phyloP scores from a whole-genome alignment of 2,888 invertebrate genomes.

The Apamea monoglypha region DNA sequence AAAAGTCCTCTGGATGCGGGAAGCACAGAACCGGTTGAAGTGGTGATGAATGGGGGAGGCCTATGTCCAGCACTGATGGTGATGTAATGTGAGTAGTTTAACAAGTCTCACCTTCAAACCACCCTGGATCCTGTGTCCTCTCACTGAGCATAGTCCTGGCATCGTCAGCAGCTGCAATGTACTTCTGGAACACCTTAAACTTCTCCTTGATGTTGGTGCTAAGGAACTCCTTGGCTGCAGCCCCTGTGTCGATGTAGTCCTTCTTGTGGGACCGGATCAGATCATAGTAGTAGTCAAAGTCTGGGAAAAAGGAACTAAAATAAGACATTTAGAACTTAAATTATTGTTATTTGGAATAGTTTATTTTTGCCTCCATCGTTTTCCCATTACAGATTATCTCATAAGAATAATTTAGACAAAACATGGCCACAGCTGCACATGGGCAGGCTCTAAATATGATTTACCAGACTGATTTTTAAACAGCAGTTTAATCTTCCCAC shows the following conservation, averaged over 20 bases:
- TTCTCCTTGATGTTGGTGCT: slow-evolving; percentile 91
- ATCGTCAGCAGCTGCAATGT: slow-evolving; percentile 86
- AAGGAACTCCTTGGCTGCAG: slow-evolving; percentile 93
- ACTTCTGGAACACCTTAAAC: slow-evolving; percentile 85
- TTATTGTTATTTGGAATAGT: neutral
- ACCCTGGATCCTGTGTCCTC: slow-evolving; percentile 93
- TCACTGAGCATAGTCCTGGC: slow-evolving; percentile 91
- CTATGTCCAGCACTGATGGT: neutral
- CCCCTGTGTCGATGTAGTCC: slow-evolving; percentile 93
- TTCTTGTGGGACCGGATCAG: slow-evolving; percentile 92
- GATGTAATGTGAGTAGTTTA: neutral
- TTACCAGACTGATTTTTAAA: slow-evolving; percentile 1
- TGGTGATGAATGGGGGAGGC: neutral
- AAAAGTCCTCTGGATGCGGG: neutral
- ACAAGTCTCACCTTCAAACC: slow-evolving; percentile 92
- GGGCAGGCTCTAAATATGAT: neutral
- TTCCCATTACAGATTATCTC: neutral
- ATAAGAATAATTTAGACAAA: neutral
- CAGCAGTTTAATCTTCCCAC: neutral
- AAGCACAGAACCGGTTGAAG: neutral
- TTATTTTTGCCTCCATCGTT: neutral
- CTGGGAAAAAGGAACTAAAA: slow-evolving; percentile 79
- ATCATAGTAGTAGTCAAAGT: slow-evolving; percentile 93
- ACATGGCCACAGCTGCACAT: neutral
- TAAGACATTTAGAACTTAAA: neutral